These are phyloP conservation scores for Lates japonicus DNA, from an alignment of 2,797 vertebrate species.

Conservation along the genomic window DNA sequence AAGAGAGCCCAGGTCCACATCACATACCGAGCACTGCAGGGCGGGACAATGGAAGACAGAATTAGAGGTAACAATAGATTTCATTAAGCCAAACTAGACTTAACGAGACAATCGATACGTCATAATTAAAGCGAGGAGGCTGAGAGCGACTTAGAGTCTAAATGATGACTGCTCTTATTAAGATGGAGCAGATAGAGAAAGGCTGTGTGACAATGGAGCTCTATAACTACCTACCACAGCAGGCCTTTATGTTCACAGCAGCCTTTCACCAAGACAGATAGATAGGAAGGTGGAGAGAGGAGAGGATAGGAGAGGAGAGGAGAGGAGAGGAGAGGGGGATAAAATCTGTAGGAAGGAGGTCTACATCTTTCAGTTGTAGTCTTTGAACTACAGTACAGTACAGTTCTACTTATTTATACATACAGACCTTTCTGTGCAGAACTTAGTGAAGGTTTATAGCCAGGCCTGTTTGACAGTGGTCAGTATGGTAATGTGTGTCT, in stretches of 20 bases:
- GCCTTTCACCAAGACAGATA: constrained; percentile 72
- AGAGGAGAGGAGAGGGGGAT: background rate
- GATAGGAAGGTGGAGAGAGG: constrained; percentile 47
- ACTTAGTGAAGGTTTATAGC: no score
- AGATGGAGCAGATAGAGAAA: constrained; percentile 87
- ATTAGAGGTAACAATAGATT: constrained; percentile 92
- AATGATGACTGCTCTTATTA: constrained; percentile 91
- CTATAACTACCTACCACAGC: constrained; percentile 73
- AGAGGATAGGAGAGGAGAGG: constrained; percentile 8
- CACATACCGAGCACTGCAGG: constrained; percentile 78
- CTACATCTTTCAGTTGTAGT: constrained; percentile 22
- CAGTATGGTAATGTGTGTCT: no score
- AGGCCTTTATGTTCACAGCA: constrained; percentile 71
- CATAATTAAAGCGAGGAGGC: constrained; percentile 88
- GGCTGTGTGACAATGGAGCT: constrained; percentile 76
- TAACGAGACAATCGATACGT: constrained; percentile 92
- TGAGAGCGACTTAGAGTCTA: constrained; percentile 87
- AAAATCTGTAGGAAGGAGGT: background rate
- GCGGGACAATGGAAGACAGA: constrained; percentile 83
- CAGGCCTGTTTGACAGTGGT: background rate
- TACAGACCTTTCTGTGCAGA: background rate
- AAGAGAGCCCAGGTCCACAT: constrained; percentile 73
- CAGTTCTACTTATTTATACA: background rate
- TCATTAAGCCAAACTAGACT: constrained; percentile 92
- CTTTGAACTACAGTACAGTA: background rate